Base-by-base conservation (phyloP, 2,113 vertebrate species). In the Nycticorax nycticorax region DNA sequence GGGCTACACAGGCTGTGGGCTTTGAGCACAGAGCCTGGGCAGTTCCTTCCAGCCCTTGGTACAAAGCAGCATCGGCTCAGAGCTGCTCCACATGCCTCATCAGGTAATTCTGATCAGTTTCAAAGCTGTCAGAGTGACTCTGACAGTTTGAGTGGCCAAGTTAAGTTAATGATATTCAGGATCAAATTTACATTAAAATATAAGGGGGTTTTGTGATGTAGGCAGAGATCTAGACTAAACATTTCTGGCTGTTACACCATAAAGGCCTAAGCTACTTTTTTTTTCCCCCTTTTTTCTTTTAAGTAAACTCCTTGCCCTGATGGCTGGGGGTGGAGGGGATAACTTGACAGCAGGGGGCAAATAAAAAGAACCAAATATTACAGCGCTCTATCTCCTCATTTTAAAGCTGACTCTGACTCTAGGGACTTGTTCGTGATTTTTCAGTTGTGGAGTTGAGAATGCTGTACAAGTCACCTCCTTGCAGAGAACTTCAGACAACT, bases 251-350 rank as follows among this genome's bases (percentile, higher is more conserved):
- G 33, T 68, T 52, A 52, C 8, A 67, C 27, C 17, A 21, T 43
- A 22, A 72, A 87, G 72, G 10, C 12, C 24, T 52, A 52, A 89
- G 3, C 19, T 88, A 27, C 5, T 43, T 3, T 63, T 67, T 28
- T n/a, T 55, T 30, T n/a, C n/a, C n/a, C n/a, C 2, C 1, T 12
- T 35, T 16, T 68, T 53, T 39, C 17, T 81, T 56, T 56, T 20
- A 32, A 48, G 7, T 59, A 30, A 90, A 55, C 8, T 75, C 12
- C 16, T 53, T 8, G 0, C 19, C 9, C 10, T 69, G 43, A 24
- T 63, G 15, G 12, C 3, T 56, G 3, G 1, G 48, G 26, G 4
- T 5, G 11, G 2, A 23, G 20, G 14, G 7, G 14, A 30, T 19
- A 9, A 47, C 22, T 82, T 83, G 28, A 35, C 26, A 81, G 22